Percentiles rank a stretch among this genome's conserved stretches.
Conservation (phyloP, 2,888 invertebrate genomes). For the Drosophila rellima region DNA sequence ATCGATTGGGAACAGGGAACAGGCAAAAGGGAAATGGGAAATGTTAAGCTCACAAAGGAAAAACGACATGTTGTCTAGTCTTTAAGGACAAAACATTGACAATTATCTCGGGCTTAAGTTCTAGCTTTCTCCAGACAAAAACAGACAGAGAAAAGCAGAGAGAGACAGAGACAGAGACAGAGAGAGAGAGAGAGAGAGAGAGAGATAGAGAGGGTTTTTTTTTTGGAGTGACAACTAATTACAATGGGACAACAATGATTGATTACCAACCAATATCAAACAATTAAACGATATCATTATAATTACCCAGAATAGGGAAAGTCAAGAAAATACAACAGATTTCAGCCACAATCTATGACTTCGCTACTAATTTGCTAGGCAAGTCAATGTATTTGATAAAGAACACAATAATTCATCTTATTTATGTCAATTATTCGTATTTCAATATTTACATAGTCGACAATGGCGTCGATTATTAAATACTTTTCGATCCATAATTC, state of each 20-base stretch:
- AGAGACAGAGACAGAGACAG: background rate
- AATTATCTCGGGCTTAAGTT: slow-evolving; percentile 14
- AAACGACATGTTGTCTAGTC: slow-evolving; percentile 16
- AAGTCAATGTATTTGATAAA: background rate
- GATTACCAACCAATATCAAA: slow-evolving; percentile 42
- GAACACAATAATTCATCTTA: background rate
- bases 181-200: background rate
- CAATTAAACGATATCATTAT: slow-evolving; percentile 51
- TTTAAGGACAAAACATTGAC: slow-evolving; percentile 15
- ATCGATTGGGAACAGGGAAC: slow-evolving; percentile 15
- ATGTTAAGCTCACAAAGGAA: slow-evolving; percentile 5
- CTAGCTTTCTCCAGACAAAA: background rate
- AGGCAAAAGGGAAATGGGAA: background rate
- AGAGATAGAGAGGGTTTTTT: background rate
- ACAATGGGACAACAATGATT: slow-evolving; percentile 39
- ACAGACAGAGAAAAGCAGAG: background rate
- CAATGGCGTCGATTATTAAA: no score
- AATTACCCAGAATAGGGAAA: slow-evolving; percentile 30
- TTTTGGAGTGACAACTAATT: slow-evolving; percentile 13
- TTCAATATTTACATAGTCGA: no score
- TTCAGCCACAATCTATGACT: background rate
- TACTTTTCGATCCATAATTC: no score
- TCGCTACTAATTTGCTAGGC: background rate
- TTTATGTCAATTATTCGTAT: no score
- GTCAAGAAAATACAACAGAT: slow-evolving; percentile 9